phyloP scores from a whole-genome alignment of 2,797 vertebrate species.

The Naso thynnoides region DNA sequence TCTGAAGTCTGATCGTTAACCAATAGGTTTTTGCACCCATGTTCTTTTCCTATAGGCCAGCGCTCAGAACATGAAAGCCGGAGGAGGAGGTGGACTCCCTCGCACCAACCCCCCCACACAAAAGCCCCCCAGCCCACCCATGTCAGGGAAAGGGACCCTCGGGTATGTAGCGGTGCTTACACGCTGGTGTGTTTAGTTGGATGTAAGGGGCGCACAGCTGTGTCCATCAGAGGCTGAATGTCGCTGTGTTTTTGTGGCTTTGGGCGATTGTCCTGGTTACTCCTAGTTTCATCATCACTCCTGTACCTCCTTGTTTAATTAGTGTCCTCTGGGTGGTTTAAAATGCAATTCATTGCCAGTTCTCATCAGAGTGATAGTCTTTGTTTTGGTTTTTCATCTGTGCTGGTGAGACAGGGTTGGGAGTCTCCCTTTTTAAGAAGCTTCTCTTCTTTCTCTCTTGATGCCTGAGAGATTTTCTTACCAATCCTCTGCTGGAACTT shows the following conservation, averaged over 20 bases:
- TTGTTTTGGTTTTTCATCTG: slow-evolving; percentile 10
- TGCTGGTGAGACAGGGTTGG: not conserved
- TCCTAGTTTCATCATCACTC: slow-evolving; percentile 49
- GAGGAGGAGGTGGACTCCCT: slow-evolving; percentile 87
- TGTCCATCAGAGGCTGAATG: not conserved
- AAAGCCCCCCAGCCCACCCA: slow-evolving; percentile 97
- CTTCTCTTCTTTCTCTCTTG: not conserved
- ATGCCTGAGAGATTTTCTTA: not conserved
- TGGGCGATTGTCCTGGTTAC: slow-evolving; percentile 31
- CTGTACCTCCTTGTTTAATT: slow-evolving; percentile 44
- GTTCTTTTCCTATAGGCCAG: slow-evolving; percentile 87
- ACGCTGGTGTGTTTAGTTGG: not conserved
- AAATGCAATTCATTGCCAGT: slow-evolving; percentile 1
- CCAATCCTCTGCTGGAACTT: not conserved
- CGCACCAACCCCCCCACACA: slow-evolving; percentile 97
- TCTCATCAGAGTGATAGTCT: slow-evolving; percentile 15
- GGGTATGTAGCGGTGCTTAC: slow-evolving; percentile 87
- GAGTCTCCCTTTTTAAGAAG: slow-evolving; percentile 17
- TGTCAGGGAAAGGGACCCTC: slow-evolving; percentile 96
- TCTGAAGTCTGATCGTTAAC: not conserved
- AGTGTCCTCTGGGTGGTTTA: slow-evolving; percentile 18
- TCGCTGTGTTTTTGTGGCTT: slow-evolving; percentile 15
- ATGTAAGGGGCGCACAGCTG: not conserved
- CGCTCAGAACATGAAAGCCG: slow-evolving; percentile 98
- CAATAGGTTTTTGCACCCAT: not conserved